Conservation (phyloP, 2,797 vertebrate genomes). For the Crypturellus tataupa region DNA sequence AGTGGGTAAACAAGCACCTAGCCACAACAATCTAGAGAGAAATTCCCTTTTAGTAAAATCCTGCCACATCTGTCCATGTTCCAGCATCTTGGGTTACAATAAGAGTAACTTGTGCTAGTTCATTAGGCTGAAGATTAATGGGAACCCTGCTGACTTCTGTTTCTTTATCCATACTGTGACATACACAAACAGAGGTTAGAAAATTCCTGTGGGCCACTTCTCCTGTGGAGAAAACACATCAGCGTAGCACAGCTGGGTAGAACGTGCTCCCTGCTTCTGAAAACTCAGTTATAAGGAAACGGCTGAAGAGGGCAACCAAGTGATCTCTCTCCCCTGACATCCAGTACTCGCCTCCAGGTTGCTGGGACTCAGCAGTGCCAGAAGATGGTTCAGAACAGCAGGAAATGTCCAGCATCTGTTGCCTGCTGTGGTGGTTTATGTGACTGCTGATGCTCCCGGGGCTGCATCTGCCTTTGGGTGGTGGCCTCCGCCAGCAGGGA, state of each 20-base stretch:
- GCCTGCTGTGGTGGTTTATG: background rate
- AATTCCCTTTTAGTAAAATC: background rate
- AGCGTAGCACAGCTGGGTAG: background rate
- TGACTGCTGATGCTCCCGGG: background rate
- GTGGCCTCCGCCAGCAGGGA: too few relatives aligned
- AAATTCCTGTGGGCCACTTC: background rate
- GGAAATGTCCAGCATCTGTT: background rate
- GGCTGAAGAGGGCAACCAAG: background rate
- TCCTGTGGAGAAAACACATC: background rate
- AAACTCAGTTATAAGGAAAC: background rate
- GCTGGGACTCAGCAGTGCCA: background rate
- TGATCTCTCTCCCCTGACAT: background rate
- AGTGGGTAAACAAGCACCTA: background rate
- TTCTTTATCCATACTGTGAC: slow-evolving; percentile 8
- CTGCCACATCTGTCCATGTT: background rate
- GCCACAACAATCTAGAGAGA: background rate
- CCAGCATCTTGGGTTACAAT: background rate
- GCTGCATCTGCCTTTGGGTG: too few relatives aligned
- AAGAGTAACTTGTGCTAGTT: background rate
- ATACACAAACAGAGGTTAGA: background rate
- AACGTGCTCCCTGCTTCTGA: background rate
- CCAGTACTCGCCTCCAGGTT: background rate
- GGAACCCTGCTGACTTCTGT: background rate
- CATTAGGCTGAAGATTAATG: background rate
- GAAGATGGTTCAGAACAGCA: background rate